Evolutionary conservation across 1,140 invertebrate genomes (phyloP), one percentile per base, ranked within the genome.

Genomic region (Xylocopa sonorina): DNA sequence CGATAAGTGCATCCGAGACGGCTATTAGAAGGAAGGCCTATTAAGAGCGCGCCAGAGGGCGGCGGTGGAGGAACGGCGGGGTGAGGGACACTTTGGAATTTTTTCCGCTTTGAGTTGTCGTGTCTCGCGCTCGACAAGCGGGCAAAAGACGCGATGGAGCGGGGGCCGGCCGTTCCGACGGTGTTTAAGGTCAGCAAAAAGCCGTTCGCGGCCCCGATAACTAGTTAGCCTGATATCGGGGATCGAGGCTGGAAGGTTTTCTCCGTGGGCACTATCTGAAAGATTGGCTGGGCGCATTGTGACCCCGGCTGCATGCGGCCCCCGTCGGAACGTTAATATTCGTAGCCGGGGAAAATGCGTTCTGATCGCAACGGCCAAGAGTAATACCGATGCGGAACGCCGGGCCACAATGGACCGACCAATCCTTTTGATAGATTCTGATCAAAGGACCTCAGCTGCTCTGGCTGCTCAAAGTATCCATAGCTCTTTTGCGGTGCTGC

Each of bases 401-500:
- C n/a, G 75, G 80, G 43, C 43, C 63, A 86, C 84, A 86, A 86
- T 86, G 84, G 80, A 64, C 58, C 84, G 78, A 85, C 83, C 84
- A 84, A 85, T 86, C 84, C 83, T 85, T 85, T 86, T 85, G 76
- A 86, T 85, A 86, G 84, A 86, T 82, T 69, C 84, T 86, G 80
- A 85, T 86, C 84, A 86, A 86, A 86, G 83, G 82, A 75, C 62
- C 48, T 57, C 63, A 41, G 78, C 62, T 76, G 74, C 43, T n/a
- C n/a, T n/a, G n/a, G n/a, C n/a, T 67, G 46, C 78, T 69, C 55
- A 82, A 82, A 84, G 82, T 85, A 82, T 79, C 53, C 69, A 60
- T 67, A n/a, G 58, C 72, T 43, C 73, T 81, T 84, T 81, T 62
- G 53, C 50, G 29, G 21, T 58, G 0, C 50, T 2, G 32, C 53